Evolutionary conservation across 2,888 invertebrate genomes (phyloP).

Genomic region (Mythimna loreyi): DNA sequence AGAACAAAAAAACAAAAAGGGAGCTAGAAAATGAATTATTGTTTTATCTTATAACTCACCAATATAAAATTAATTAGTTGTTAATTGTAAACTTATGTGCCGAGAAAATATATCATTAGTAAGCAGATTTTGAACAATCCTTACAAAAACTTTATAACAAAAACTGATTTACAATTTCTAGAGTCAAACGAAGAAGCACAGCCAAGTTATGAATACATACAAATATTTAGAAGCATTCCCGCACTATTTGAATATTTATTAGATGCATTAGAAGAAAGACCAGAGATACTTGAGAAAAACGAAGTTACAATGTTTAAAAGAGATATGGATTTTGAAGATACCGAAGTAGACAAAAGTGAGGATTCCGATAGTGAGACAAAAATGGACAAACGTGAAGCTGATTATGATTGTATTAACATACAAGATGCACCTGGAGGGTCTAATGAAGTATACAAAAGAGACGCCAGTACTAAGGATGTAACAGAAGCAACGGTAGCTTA

Average conservation of each 20-base stretch:
- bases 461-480: slow-evolving; percentile 2
- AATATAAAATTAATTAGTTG: too few relatives aligned
- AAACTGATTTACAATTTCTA: slow-evolving; percentile 24
- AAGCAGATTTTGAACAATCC: too few relatives aligned
- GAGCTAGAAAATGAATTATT: too few relatives aligned
- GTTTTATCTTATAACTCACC: too few relatives aligned
- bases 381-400: slow-evolving; percentile 29
- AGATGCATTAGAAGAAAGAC: slow-evolving; percentile 72
- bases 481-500: slow-evolving; percentile 33
- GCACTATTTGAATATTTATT: slow-evolving; percentile 76
- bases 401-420: background rate
- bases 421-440: background rate
- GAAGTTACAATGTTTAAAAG: slow-evolving; percentile 68
- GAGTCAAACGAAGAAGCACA: slow-evolving; percentile 55
- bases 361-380: background rate
- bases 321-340: slow-evolving; percentile 23
- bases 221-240: slow-evolving; percentile 77
- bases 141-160: background rate
- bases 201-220: slow-evolving; percentile 67
- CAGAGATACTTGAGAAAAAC: slow-evolving; percentile 76
- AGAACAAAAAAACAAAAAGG: too few relatives aligned
- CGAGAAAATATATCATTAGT: too few relatives aligned
- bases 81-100: too few relatives aligned
- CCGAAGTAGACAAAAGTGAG: slow-evolving; percentile 18
- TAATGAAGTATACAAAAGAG: slow-evolving; percentile 48